Evolutionary conservation across 1,140 invertebrate species (phyloP).

Genomic region (Adoxophyes honmai): DNA sequence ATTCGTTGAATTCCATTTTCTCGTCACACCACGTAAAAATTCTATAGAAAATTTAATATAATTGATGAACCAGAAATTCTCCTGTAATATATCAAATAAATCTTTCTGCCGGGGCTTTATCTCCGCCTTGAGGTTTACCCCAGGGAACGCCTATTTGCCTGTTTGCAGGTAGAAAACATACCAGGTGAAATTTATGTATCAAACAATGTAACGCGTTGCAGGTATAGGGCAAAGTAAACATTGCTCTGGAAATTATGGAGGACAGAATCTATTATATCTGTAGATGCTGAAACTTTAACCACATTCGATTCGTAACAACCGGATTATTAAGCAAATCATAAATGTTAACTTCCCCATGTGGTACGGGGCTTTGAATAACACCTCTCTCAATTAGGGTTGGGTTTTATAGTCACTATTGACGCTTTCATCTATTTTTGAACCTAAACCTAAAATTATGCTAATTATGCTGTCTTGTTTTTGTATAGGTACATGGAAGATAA

Average conservation of each 20-base stretch:
- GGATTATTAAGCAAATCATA: too few relatives aligned
- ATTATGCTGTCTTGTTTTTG: too few relatives aligned
- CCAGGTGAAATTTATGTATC: slow-evolving; percentile 6
- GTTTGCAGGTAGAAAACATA: slow-evolving; percentile 7
- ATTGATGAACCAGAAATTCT: slow-evolving; percentile 3
- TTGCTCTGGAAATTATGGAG: background rate
- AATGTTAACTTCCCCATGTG: too few relatives aligned
- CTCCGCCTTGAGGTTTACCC: background rate
- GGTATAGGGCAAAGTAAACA: background rate
- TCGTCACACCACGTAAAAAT: background rate
- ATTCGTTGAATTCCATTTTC: too few relatives aligned
- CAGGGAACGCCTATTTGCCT: slow-evolving; percentile 5
- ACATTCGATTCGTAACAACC: too few relatives aligned
- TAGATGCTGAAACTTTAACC: too few relatives aligned
- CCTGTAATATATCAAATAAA: slow-evolving; percentile 14
- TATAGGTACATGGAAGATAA: too few relatives aligned
- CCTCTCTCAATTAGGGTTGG: too few relatives aligned
- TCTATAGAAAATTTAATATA: slow-evolving; percentile 5
- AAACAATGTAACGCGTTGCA: background rate
- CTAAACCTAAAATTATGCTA: too few relatives aligned
- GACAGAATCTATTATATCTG: background rate
- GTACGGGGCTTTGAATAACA: too few relatives aligned
- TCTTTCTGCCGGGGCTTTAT: background rate
- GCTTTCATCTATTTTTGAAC: too few relatives aligned
- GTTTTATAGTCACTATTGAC: too few relatives aligned